Evolutionary conservation across 2,888 invertebrate genomes (phyloP).

Genomic region (Deroplatys truncata): DNA sequence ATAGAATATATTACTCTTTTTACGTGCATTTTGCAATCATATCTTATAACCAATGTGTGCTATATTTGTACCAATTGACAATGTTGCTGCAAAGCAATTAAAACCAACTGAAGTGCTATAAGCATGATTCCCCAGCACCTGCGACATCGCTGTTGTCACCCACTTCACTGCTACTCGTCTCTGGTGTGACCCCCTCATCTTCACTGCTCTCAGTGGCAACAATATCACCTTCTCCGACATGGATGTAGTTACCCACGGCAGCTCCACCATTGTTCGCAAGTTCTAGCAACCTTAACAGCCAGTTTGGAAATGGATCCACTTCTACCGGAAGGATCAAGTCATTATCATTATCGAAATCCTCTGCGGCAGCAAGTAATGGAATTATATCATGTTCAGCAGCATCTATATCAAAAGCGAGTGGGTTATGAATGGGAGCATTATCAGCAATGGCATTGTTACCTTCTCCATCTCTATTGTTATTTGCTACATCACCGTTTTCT

Average conservation of each 20-base stretch:
- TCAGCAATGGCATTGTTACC: conserved; percentile 47
- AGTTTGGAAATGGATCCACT: conserved; percentile 26
- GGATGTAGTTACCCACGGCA: background rate
- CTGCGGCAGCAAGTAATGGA: conserved; percentile 5
- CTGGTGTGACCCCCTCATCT: background rate
- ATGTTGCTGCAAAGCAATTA: background rate
- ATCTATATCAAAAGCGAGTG: conserved; percentile 37
- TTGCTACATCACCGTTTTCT: conserved; percentile 52
- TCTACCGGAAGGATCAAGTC: conserved; percentile 14
- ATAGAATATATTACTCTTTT: too few relatives aligned
- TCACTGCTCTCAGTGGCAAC: background rate
- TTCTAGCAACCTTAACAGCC: conserved; percentile 24
- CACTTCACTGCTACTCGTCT: background rate
- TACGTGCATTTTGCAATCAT: too few relatives aligned
- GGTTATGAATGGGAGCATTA: conserved; percentile 24
- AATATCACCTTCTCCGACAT: background rate
- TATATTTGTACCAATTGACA: background rate
- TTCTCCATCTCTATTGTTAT: conserved; percentile 51
- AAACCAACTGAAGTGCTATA: background rate
- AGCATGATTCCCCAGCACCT: background rate
- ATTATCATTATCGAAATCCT: conserved; percentile 28
- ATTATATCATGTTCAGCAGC: conserved; percentile 3
- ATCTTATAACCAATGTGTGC: too few relatives aligned
- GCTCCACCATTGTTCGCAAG: conserved; percentile 16
- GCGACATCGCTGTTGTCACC: background rate